These are phyloP conservation scores for human DNA, from an alignment of 2,113 vertebrate genomes.

Conservation along the genomic window GRCh38 chr5:93877501-93878000, in stretches of 20 bases:
- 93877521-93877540: not conserved
- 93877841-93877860: not conserved
- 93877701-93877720: not conserved
- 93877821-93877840: not conserved
- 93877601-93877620: not conserved
- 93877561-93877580: not conserved
- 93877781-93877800: not conserved
- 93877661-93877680: not conserved
- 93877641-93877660: not conserved
- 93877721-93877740: not conserved
- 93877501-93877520: not conserved
- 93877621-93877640: not conserved
- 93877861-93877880: not conserved
- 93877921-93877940: not conserved
- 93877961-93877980: not conserved
- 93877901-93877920: not conserved
- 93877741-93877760: not conserved
- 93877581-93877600: not conserved
- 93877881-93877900: not conserved
- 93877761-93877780: not conserved
- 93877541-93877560: not conserved
- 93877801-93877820: not conserved
- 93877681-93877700: not conserved
- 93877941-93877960: conserved; percentile 35
- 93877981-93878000: not conserved